Conservation (phyloP, 2,888 invertebrate genomes). For the Chrysolina haemoptera region DNA sequence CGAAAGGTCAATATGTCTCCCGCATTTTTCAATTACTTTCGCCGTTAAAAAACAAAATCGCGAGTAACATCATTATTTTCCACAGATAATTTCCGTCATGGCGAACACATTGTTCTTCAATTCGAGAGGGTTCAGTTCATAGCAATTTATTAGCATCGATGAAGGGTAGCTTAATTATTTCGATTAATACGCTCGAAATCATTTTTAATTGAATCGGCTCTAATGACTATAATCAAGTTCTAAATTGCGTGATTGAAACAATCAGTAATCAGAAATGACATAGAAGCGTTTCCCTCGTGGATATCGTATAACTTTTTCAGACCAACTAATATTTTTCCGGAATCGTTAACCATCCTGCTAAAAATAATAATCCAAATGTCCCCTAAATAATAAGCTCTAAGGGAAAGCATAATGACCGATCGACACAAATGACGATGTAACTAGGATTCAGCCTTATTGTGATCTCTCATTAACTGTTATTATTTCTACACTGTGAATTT, state of each 20-base stretch:
- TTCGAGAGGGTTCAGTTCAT: conserved; percentile 43
- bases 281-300: conserved; percentile 61
- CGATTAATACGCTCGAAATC: conserved; percentile 53
- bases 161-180: conserved; percentile 50
- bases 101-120: conserved; percentile 42
- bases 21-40: background rate
- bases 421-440: conserved; percentile 62
- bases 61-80: conserved; percentile 41
- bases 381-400: conserved; percentile 52
- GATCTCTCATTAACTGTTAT: conserved; percentile 64
- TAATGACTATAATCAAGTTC: conserved; percentile 61
- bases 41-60: conserved; percentile 14
- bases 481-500: conserved; percentile 56
- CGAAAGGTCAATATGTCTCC: background rate
- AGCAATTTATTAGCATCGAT: conserved; percentile 45
- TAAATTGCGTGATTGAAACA: conserved; percentile 63
- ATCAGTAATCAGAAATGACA: conserved; percentile 59
- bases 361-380: conserved; percentile 58
- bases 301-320: conserved; percentile 58
- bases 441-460: conserved; percentile 62
- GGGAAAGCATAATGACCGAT: conserved; percentile 62
- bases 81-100: conserved; percentile 36
- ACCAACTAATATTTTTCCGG: conserved; percentile 58
- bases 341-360: conserved; percentile 53
- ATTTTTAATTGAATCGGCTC: conserved; percentile 63